Conservation (phyloP, 2,888 invertebrate species). For the Phengaris alcon region DNA sequence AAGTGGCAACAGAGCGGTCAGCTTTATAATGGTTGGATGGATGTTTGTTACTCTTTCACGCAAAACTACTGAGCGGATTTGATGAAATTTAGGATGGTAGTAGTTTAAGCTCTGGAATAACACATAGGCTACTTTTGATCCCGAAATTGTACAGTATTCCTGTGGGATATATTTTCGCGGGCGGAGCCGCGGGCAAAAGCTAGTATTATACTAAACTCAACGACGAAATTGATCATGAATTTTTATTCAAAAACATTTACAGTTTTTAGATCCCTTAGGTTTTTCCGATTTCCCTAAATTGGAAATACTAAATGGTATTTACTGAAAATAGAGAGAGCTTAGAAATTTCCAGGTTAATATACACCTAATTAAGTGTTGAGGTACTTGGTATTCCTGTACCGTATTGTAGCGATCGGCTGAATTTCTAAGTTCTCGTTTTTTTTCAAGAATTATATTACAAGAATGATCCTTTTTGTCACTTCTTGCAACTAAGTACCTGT, state of each 20-base stretch:
- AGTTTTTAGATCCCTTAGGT: not conserved
- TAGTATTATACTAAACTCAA: not conserved
- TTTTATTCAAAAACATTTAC: not conserved
- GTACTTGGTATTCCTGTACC: not conserved
- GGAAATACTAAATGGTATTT: slow-evolving; percentile 14
- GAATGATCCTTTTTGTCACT: not conserved
- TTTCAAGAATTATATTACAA: not conserved
- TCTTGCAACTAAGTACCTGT: not conserved
- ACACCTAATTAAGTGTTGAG: not conserved
- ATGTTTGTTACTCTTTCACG: too few relatives aligned
- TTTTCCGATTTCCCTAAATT: not conserved
- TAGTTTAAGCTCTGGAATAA: too few relatives aligned
- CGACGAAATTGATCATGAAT: too few relatives aligned
- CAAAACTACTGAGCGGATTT: too few relatives aligned
- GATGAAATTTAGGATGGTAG: too few relatives aligned
- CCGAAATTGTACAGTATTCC: too few relatives aligned
- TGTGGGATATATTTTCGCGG: too few relatives aligned
- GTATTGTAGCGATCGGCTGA: not conserved
- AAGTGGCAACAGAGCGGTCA: too few relatives aligned
- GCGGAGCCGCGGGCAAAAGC: too few relatives aligned
- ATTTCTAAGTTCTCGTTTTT: not conserved
- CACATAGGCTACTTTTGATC: too few relatives aligned
- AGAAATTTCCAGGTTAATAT: not conserved
- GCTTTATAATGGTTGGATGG: too few relatives aligned
- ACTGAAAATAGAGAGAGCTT: not conserved